Base-by-base conservation (phyloP, 2,888 invertebrate species). In the Tyria jacobaeae region DNA sequence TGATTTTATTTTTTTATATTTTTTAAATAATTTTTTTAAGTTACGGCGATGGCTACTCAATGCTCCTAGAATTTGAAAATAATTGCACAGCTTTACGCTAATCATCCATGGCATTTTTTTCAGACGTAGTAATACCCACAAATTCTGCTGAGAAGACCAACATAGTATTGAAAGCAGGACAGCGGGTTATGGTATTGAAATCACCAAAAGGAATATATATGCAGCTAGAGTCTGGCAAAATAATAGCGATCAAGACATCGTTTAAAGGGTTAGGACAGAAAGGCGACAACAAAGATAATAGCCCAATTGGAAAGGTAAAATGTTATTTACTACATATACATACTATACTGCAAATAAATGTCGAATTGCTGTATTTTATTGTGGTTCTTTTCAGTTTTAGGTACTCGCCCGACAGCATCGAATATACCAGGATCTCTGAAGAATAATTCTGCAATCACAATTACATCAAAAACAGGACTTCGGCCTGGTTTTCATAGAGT, bases 131-230 rank as follows among this genome's bases (percentile, higher is more conserved):
- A 14, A 98, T 98, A 83, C 98, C 98, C 4, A 98, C 98, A 0
- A 98, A 98, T 86, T 97, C 98, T 15, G 97, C 97, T 0, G 98
- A 98, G 76, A 97, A 97, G 83, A 96, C 97, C 9, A 97, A 97
- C 76, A 98, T 98, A 66, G 97, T 97, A 17, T 94, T 99, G 56
- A 98, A 98, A 84, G 98, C 99, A 0, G 99, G 99, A 0, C 98
- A 99, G 86, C 96, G 98, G 76, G 98, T 99, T 0, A 97, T 99
- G 95, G 98, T 99, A 5, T 94, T 99, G 44, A 98, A 98, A 87
- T 99, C 99, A 9, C 97, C 98, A 0, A 99, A 99, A 89, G 99
- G 99, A 52, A 98, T 99, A 73, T 99, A 99, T 89, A 97, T 99
- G 96, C 97, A 99, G 79, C 92, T 99, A 50, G 98, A 98, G 83